These are phyloP conservation scores for Congeria kusceri DNA, from an alignment of 2,888 invertebrate species.

Conservation along the genomic window DNA sequence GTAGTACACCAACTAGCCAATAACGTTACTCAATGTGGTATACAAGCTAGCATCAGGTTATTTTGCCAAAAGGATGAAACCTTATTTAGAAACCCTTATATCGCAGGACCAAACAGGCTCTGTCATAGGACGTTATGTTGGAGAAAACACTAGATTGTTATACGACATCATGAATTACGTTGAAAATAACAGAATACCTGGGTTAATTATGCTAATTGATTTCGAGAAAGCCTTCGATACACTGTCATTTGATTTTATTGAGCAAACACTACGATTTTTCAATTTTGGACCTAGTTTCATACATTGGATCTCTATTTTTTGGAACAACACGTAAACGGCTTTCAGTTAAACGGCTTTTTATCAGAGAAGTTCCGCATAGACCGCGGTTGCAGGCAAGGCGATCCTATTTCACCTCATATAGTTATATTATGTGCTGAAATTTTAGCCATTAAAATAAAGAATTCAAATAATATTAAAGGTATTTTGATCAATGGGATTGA, in stretches of 20 bases:
- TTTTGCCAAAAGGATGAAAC: slow-evolving; percentile 48
- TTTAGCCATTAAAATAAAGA: too few species aligned
- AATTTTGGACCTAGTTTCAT: slow-evolving; percentile 28
- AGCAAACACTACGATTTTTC: slow-evolving; percentile 29
- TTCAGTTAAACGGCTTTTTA: slow-evolving; percentile 10
- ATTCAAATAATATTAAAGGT: too few species aligned
- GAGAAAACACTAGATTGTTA: slow-evolving; percentile 58
- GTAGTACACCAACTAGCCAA: too few species aligned
- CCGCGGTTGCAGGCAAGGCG: slow-evolving; percentile 42
- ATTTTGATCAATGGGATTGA: too few species aligned
- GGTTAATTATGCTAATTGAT: slow-evolving; percentile 39
- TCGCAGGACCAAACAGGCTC: slow-evolving; percentile 51
- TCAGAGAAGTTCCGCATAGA: not conserved
- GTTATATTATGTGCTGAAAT: slow-evolving; percentile 9
- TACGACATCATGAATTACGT: slow-evolving; percentile 55
- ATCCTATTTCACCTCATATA: slow-evolving; percentile 18
- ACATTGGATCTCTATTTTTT: slow-evolving; percentile 18
- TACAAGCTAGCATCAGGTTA: slow-evolving; percentile 51
- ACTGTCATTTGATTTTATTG: slow-evolving; percentile 37
- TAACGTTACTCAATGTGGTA: slow-evolving; percentile 32
- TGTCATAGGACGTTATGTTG: slow-evolving; percentile 45
- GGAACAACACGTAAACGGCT: too few species aligned
- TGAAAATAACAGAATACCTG: slow-evolving; percentile 47
- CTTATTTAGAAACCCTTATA: slow-evolving; percentile 32
- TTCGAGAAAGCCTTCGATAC: slow-evolving; percentile 56